phyloP scores from a whole-genome alignment of 2,797 vertebrate species.

The Leuciscus waleckii region DNA sequence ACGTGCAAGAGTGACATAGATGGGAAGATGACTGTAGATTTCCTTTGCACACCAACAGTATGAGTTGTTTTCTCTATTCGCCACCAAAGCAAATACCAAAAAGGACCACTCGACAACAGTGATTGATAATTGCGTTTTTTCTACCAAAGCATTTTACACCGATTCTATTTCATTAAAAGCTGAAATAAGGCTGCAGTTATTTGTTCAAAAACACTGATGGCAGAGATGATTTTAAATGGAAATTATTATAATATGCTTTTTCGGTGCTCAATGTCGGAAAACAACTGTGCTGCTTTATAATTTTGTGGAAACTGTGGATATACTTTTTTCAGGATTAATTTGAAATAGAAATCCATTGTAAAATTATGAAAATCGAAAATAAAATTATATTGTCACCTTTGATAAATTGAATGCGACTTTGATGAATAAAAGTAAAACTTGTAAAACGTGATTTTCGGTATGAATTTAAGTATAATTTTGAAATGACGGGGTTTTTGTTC shows the following conservation, averaged over 20 bases:
- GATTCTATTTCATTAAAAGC: neutral
- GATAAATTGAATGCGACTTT: neutral
- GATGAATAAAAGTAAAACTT: neutral
- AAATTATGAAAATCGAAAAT: no score
- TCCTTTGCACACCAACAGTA: conserved; percentile 4
- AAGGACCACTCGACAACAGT: neutral
- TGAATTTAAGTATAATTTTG: neutral
- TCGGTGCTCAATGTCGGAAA: neutral
- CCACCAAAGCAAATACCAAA: neutral
- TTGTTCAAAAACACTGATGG: neutral
- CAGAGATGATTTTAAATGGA: neutral
- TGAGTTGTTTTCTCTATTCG: neutral
- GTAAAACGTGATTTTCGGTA: neutral
- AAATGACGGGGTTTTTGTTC: neutral
- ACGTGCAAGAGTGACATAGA: conserved; percentile 23
- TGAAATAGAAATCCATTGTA: no score
- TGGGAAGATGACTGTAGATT: conserved; percentile 23
- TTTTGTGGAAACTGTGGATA: neutral
- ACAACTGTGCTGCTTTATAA: neutral
- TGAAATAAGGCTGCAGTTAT: neutral
- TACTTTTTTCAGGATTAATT: neutral
- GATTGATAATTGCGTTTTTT: neutral
- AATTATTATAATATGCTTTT: neutral
- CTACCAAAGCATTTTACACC: neutral
- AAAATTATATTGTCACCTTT: neutral